These are phyloP conservation scores for Hydractinia symbiolongicarpus DNA, from an alignment of 30 jellyfish, hydroid and myxozoan species.

Conservation along the genomic window DNA sequence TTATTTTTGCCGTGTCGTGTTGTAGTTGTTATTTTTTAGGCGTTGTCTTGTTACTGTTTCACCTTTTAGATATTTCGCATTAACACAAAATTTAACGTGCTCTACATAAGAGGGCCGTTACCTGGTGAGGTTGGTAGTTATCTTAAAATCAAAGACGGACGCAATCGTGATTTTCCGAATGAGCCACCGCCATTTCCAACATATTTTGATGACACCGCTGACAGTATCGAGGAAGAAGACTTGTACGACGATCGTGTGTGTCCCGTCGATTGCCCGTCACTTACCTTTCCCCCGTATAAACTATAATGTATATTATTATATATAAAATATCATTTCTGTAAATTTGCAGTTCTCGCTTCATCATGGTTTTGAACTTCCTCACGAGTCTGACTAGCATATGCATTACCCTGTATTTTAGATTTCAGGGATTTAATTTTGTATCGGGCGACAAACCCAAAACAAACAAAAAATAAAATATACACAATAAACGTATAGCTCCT, in stretches of 20 bases:
- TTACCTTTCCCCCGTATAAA: constrained; percentile 39
- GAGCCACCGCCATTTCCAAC: constrained; percentile 74
- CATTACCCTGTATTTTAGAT: no score
- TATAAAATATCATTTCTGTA: no score
- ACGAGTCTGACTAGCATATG: no score
- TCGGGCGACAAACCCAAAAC: no score
- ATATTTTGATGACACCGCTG: constrained; percentile 40
- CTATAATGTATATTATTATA: no score
- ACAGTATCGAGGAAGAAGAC: constrained; percentile 54
- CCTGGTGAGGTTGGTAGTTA: constrained; percentile 86
- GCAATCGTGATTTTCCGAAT: constrained; percentile 26
- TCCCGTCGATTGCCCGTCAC: constrained; percentile 47
- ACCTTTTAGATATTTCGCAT: constrained; percentile 68
- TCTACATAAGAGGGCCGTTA: constrained; percentile 78
- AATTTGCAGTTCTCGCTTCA: no score
- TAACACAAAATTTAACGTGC: constrained; percentile 72
- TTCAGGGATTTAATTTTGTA: no score
- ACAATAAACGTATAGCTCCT: no score
- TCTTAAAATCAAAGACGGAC: constrained; percentile 56
- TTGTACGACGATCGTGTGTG: constrained; percentile 66
- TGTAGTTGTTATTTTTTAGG: not conserved
- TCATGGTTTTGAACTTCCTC: no score
- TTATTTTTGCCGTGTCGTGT: not conserved
- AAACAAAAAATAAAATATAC: no score
- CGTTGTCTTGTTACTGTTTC: not conserved